These are phyloP conservation scores for Piprites chloris DNA, from an alignment of 2,113 vertebrate genomes.

Conservation along the genomic window DNA sequence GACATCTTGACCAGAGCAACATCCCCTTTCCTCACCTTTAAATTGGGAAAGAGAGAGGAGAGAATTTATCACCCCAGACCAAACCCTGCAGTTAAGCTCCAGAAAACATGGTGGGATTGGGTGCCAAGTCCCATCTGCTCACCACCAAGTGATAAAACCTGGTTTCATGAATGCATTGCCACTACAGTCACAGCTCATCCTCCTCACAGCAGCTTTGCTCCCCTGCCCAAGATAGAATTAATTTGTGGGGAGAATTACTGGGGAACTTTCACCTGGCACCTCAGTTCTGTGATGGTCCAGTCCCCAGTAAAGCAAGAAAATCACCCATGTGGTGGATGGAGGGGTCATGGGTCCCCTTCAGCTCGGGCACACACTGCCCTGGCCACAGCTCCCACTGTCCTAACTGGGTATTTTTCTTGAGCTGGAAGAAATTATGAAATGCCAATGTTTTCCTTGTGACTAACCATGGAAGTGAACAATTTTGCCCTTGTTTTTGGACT, in stretches of 20 bases:
- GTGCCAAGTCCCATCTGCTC: rapidly evolving
- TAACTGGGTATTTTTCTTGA: slow-evolving; percentile 16
- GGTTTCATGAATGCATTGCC: rapidly evolving
- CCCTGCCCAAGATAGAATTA: background rate
- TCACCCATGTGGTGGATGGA: rapidly evolving
- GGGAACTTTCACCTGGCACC: background rate
- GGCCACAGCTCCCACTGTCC: background rate
- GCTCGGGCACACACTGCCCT: rapidly evolving
- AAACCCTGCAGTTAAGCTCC: background rate
- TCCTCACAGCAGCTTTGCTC: background rate
- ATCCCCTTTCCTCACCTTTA: background rate
- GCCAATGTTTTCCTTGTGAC: slow-evolving; percentile 43
- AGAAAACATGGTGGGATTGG: background rate
- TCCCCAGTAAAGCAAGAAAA: background rate
- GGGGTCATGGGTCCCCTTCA: background rate
- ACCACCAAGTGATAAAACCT: rapidly evolving
- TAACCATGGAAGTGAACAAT: slow-evolving; percentile 39
- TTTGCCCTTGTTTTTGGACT: slow-evolving; percentile 38
- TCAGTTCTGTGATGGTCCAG: rapidly evolving
- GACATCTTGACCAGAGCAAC: background rate
- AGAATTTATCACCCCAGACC: background rate
- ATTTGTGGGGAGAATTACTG: background rate
- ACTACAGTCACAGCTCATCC: background rate
- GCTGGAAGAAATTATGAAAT: slow-evolving; percentile 57
- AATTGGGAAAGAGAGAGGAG: background rate